phyloP scores from a whole-genome alignment of 1,140 invertebrate genomes.

The Armadillidium nasatum region DNA sequence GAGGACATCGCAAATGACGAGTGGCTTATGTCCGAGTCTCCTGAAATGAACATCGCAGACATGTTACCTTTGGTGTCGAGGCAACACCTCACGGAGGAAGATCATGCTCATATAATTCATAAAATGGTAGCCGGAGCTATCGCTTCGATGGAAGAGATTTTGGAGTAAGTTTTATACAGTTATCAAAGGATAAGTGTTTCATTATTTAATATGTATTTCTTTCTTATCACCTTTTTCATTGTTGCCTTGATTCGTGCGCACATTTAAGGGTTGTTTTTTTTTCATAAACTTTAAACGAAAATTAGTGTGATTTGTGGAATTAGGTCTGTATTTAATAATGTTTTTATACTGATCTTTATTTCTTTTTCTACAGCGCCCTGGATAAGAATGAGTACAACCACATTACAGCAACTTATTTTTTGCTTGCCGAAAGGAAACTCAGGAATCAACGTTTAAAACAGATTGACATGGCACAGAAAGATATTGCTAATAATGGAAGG shows the following conservation, averaged over 20 bases:
- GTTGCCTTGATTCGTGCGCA: too few species aligned
- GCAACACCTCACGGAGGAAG: slow-evolving; percentile 82
- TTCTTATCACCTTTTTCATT: too few species aligned
- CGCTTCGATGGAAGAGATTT: slow-evolving; percentile 86
- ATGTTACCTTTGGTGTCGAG: slow-evolving; percentile 71
- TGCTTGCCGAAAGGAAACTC: slow-evolving; percentile 88
- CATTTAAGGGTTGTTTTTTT: too few species aligned
- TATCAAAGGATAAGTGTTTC: too few species aligned
- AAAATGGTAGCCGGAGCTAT: slow-evolving; percentile 95
- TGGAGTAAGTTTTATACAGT: slow-evolving; percentile 61
- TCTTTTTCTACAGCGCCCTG: slow-evolving; percentile 63
- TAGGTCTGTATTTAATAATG: too few species aligned
- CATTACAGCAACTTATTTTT: slow-evolving; percentile 96
- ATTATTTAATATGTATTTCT: too few species aligned
- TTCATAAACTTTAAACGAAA: too few species aligned
- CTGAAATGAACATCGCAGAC: slow-evolving; percentile 53
- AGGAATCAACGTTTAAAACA: slow-evolving; percentile 51
- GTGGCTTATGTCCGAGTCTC: slow-evolving; percentile 60
- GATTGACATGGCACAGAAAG: background rate
- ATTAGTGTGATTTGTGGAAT: too few species aligned
- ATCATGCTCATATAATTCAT: slow-evolving; percentile 84
- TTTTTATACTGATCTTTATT: too few species aligned
- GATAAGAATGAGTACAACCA: slow-evolving; percentile 97
- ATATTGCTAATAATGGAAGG: background rate
- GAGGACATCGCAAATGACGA: slow-evolving; percentile 81